phyloP scores from a whole-genome alignment of 2,888 invertebrate genomes.

The Monochamus alternatus region DNA sequence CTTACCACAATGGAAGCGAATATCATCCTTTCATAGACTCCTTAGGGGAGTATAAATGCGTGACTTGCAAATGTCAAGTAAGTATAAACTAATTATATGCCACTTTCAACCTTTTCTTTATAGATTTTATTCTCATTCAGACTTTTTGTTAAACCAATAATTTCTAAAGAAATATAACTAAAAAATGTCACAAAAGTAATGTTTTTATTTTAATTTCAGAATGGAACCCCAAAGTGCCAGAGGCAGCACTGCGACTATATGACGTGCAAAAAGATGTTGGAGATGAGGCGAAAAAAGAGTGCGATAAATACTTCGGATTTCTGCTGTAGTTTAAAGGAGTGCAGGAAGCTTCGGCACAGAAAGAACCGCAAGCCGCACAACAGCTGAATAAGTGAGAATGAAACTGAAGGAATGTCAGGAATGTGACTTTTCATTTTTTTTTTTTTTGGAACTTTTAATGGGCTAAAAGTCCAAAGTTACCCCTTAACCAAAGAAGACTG shows the following conservation, averaged over 20 bases:
- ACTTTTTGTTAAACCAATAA: not conserved
- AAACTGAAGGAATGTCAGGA: slow-evolving; percentile 14
- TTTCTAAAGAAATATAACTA: not conserved
- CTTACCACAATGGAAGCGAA: slow-evolving; percentile 79
- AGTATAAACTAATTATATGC: slow-evolving; percentile 59
- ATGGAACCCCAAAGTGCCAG: slow-evolving; percentile 86
- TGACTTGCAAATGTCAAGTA: slow-evolving; percentile 93
- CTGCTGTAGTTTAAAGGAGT: slow-evolving; percentile 67
- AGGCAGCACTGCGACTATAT: slow-evolving; percentile 86
- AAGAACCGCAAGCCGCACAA: slow-evolving; percentile 52
- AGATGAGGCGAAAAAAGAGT: slow-evolving; percentile 71
- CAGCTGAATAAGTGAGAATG: slow-evolving; percentile 37
- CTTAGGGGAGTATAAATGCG: slow-evolving; percentile 92
- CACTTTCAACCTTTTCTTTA: too few relatives aligned
- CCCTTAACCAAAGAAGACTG: slow-evolving; percentile 76
- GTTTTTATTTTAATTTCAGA: slow-evolving; percentile 73
- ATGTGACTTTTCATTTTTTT: slow-evolving; percentile 22
- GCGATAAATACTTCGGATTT: slow-evolving; percentile 69
- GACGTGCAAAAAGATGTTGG: slow-evolving; percentile 76
- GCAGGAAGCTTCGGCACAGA: slow-evolving; percentile 59
- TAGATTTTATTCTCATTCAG: not conserved
- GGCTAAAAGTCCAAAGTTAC: slow-evolving; percentile 69
- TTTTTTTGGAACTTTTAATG: slow-evolving; percentile 53
- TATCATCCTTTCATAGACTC: slow-evolving; percentile 93
- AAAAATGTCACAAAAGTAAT: not conserved